Evolutionary conservation across 2,113 vertebrate species (phyloP).

Genomic region (Lepisosteus oculatus): DNA sequence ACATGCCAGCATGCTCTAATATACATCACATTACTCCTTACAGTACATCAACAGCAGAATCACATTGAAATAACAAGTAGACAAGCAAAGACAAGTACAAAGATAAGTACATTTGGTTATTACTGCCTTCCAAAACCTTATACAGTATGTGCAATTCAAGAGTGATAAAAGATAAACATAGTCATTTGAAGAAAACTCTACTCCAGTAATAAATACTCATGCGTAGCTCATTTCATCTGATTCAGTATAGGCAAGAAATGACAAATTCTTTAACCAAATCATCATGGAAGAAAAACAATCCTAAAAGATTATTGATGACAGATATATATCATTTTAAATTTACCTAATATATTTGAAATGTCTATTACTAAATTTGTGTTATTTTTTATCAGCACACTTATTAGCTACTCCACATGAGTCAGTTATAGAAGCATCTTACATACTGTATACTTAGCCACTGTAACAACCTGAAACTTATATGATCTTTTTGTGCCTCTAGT

Average conservation of each 20-base stretch:
- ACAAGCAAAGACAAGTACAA: not conserved
- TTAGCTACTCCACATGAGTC: not conserved
- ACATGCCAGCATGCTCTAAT: too few relatives aligned
- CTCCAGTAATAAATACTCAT: too few relatives aligned
- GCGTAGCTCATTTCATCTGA: too few relatives aligned
- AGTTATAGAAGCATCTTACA: not conserved
- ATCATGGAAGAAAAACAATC: not conserved
- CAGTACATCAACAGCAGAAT: too few relatives aligned
- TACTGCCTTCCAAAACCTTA: too few relatives aligned
- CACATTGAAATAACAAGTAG: not conserved
- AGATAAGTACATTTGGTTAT: too few relatives aligned
- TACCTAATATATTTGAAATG: not conserved
- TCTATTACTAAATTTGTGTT: not conserved
- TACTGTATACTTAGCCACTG: not conserved
- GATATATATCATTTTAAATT: not conserved
- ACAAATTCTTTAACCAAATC: not conserved
- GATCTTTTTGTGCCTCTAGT: not conserved
- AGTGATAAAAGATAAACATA: too few relatives aligned
- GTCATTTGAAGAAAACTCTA: too few relatives aligned
- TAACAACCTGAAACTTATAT: not conserved
- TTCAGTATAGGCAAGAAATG: not conserved
- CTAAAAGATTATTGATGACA: not conserved
- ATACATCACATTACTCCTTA: too few relatives aligned
- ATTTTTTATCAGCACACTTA: not conserved
- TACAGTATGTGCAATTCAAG: too few relatives aligned